Percentiles rank a stretch among this genome's conserved stretches.
Conservation (phyloP, 2,888 invertebrate species). For the Chamaedrilus cognettii region DNA sequence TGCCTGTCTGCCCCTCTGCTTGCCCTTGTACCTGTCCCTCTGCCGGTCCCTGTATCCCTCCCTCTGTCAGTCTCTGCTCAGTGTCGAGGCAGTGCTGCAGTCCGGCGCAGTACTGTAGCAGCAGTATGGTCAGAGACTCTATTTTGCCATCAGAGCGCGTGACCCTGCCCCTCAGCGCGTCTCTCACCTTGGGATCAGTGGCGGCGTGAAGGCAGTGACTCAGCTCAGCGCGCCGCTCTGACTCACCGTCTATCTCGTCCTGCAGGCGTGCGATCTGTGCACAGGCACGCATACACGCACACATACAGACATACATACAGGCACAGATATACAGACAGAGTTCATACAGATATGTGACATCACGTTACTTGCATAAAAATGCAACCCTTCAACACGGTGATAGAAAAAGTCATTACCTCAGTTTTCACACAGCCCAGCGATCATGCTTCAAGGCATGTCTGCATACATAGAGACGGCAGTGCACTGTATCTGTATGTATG, state of each 20-base stretch:
- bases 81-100: conserved; percentile 77
- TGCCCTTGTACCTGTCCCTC: no score
- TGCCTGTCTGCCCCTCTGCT: background rate
- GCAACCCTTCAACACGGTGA: no score
- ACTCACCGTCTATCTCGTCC: conserved; percentile 74
- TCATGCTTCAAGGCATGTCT: no score
- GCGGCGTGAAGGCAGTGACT: conserved; percentile 49
- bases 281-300: no score
- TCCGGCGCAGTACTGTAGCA: conserved; percentile 94
- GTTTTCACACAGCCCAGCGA: no score
- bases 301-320: no score
- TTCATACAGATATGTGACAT: no score
- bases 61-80: background rate
- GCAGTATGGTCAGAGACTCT: conserved; percentile 86
- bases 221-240: conserved; percentile 64
- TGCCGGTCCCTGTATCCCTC: background rate
- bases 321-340: no score
- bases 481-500: no score
- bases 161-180: conserved; percentile 45
- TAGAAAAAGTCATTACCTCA: no score
- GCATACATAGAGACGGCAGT: no score
- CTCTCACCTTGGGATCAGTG: conserved; percentile 41
- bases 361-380: no score
- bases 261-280: conserved; percentile 77
- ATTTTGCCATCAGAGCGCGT: conserved; percentile 80